Evolutionary conservation across 2,113 vertebrate species (phyloP), one percentile per base, ranked within the genome.

Genomic region (Bos indicus): DNA sequence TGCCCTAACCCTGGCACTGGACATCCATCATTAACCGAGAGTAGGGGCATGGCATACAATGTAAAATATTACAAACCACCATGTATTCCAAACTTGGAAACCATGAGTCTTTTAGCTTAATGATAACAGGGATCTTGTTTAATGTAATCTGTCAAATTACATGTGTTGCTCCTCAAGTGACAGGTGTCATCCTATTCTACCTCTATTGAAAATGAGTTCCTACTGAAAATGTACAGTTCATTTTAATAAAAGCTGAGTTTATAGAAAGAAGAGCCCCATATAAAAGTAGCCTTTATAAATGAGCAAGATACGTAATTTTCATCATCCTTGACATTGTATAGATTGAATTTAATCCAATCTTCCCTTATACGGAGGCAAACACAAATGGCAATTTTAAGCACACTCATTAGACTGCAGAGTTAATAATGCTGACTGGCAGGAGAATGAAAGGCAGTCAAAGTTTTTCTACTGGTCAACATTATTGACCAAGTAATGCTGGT

Each of bases 271-370:
- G 57, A 25, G 13, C 88, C 59, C 28, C n/a, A 54, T 64, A 94
- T 64, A 95, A 94, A 93, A 93, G 6, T 10, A 88, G 80, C 4
- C 64, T 88, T 95, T 74, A 46, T 5, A 26, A 82, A 23, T 86
- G 40, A 28, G 25, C 51, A 95, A 56, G 54, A 51, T 2, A 21
- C 16, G 43, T 4, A n/a, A 81, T 26, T 40, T 96, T 94, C 62
- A 96, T 80, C 57, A 83, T 26, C 67, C 48, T 82, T 19, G 71
- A 16, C 78, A 97, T 25, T 23, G 56, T 14, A 92, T 17, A 94
- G 60, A 96, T 74, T 87, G 51, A 95, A 91, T 84, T 93, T 91
- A 97, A 97, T 96, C 91, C 96, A 88, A 5, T 64, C 51, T 95
- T 67, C 54, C 90, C 60, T 92, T 59, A 43, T 7, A 78, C 12